A percentile compares a stretch with the other conserved stretches of the same genome.
phyloP scores from a whole-genome alignment of 2,113 vertebrate species.

The Geococcyx californianus region DNA sequence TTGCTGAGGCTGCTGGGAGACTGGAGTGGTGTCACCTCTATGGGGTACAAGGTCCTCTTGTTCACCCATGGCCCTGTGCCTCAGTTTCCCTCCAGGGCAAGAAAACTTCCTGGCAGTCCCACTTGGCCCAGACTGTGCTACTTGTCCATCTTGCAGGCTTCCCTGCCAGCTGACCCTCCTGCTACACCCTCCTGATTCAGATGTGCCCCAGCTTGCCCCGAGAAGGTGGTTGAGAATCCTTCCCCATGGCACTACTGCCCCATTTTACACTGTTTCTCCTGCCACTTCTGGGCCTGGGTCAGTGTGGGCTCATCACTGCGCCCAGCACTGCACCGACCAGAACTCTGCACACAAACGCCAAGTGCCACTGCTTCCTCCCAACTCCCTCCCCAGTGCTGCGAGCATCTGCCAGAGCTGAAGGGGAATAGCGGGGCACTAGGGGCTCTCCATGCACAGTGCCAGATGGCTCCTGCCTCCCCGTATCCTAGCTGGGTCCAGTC shows the following conservation, averaged over 20 bases:
- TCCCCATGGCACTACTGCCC: background rate
- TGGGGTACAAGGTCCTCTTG: background rate
- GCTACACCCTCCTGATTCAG: background rate
- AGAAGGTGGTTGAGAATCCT: rapidly evolving
- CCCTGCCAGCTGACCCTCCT: background rate
- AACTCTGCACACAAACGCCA: background rate
- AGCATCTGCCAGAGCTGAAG: background rate
- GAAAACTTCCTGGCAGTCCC: background rate
- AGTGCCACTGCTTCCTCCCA: background rate
- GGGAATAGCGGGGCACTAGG: background rate
- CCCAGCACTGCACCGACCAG: background rate
- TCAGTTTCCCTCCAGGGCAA: background rate
- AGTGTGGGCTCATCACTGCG: background rate
- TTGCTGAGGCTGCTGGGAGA: background rate
- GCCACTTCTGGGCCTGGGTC: background rate
- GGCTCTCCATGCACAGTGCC: background rate
- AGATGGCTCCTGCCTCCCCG: background rate
- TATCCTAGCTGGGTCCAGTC: background rate
- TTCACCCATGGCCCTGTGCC: background rate
- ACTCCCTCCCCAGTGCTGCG: background rate
- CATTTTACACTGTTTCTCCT: background rate
- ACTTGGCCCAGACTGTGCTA: background rate
- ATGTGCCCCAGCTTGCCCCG: rapidly evolving
- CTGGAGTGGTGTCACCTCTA: background rate
- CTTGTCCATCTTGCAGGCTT: background rate